Conservation (phyloP, 2,113 vertebrate genomes). For the Clarias gariepinus region DNA sequence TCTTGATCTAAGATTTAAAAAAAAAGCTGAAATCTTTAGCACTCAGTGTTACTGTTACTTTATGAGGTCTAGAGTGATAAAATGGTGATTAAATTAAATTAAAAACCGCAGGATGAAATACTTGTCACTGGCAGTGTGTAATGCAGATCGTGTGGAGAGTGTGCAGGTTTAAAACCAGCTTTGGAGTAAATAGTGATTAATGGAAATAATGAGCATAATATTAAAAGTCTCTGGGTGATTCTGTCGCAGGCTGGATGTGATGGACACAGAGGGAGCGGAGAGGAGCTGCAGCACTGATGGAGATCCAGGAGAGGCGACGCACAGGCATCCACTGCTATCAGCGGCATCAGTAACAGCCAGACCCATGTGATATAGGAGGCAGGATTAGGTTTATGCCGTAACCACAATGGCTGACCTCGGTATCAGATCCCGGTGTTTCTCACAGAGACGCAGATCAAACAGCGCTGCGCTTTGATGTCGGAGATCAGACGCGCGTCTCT, state of each 20-base stretch:
- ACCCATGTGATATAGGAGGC: neutral
- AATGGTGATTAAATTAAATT: neutral
- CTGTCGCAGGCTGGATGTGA: neutral
- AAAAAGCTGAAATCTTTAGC: neutral
- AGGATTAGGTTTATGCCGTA: neutral
- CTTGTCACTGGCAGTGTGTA: neutral
- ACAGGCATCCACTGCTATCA: neutral
- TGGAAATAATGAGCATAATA: neutral
- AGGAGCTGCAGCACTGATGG: neutral
- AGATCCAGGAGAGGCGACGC: neutral
- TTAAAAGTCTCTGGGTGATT: neutral
- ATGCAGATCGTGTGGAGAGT: neutral
- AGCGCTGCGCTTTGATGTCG: neutral
- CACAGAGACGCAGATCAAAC: neutral
- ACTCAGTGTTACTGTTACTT: neutral
- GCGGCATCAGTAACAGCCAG: neutral
- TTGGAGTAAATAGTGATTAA: neutral
- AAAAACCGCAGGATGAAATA: neutral
- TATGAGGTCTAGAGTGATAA: neutral
- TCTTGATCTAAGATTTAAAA: neutral
- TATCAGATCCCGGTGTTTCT: conserved; percentile 4
- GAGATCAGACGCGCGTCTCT: neutral
- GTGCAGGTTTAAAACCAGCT: neutral
- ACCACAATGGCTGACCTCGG: conserved; percentile 26
- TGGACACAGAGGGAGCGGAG: neutral